Evolutionary conservation across 2,888 invertebrate species (phyloP), one percentile per base, ranked within the genome.

Genomic region (Hymenopus coronatus): DNA sequence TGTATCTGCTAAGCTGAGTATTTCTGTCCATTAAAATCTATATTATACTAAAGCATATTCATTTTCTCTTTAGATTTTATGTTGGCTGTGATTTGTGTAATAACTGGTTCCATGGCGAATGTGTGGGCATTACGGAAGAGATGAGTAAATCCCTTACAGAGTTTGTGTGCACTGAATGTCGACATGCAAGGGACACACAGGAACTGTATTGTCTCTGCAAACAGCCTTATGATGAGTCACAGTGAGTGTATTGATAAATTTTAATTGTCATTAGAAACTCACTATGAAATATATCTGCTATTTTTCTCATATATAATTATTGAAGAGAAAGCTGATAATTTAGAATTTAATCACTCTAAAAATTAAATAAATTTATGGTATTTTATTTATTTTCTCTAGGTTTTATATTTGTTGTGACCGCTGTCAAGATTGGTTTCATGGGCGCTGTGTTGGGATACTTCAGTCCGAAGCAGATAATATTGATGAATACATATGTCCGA

Each of bases 341-440:
- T 7, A 46, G 54, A 15, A 40, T 88, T 85, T 40, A 84, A n/a
- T 46, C 46, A 30, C 46, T n/a, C 85, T 54, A 27, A 28, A 87
- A 82, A 27, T 82, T 83, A 83, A 12, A 1, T 28, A n/a, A 83
- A 7, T n/a, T 12, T 15, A 4, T 82, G 6, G 4, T 27, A 28
- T 4, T 70, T 15, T 28, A 28, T 8, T 87, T 15, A 7, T 81
- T 15, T 28, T 12, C 12, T 40, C 83, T 93, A 98, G 98, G 93
- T 99, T 99, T 95, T 99, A 99, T 93, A 99, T 99, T 92, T 99
- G 99, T 93, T 99, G 99, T 93, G 99, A 99, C 94, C 96, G 97
- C 91, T 99, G 99, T 93, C 98, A 99, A 93, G 99, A 98, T 93
- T 99, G 99, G 99, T 99, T 99, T 94, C 99, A 99, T 93, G 99